Base-by-base conservation (phyloP, 2,113 vertebrate species). In the Hippocampus mohnikei region DNA sequence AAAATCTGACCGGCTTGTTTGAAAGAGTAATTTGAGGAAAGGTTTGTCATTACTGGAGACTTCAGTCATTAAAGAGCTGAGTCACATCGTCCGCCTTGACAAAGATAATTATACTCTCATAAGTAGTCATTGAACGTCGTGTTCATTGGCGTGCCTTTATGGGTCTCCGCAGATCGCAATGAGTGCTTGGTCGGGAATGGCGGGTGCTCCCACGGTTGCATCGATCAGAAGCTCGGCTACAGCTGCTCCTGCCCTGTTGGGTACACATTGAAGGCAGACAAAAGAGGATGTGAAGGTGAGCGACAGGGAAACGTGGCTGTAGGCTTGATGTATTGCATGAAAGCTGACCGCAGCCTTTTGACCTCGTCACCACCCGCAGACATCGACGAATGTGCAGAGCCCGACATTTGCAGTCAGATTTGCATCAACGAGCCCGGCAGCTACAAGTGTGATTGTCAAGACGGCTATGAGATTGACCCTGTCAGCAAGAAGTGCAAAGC, bases 341-440 rank as follows among this genome's bases (percentile, higher is more conserved):
- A 27, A 33, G 41, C 42, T 46, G 11, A 64, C n/a, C n/a, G 7
- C n/a, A 15, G 6, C 21, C 23, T 7, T 65, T 65, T 25, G 42
- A 25, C 7, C n/a, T 46, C 2, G 55, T 58, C 20, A 44, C 7
- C 12, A 9, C 65, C 60, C 53, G 1, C 85, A 97, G 95, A 97
- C 74, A 91, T 95, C 0, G 75, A 97, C 2, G 95, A 97, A 80
- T 96, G 95, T 52, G 84, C 83, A 20, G 77, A 88, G 6, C 91
- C 93, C 0, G 91, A 94, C 69, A 79, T 72, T 44, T 97, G 95
- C 81, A 92, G 91, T 84, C 95, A 96, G 89, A 81, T 88, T 64
- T 97, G 95, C 4, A 78, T 93, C 71, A 97, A 97, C 83, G 78
- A 94, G 10, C 82, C 84, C 0, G 95, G 95, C 29, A 89, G 92